Evolutionary conservation across 2,888 invertebrate genomes (phyloP).

Genomic region (Trypoxylon attenuatum): DNA sequence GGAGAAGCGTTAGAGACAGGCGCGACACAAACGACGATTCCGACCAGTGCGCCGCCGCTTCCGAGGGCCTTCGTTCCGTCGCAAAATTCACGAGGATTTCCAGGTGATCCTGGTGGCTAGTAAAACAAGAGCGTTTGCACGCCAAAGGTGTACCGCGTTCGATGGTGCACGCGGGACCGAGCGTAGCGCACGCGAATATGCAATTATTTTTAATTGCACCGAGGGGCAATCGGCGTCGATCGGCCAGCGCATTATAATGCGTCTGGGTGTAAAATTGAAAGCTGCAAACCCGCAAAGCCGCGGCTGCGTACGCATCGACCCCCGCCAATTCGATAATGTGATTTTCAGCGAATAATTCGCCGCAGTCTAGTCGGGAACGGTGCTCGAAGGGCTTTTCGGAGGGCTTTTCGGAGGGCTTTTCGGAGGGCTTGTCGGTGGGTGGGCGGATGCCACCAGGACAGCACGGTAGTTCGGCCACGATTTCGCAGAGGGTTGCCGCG

Average conservation of each 20-base stretch:
- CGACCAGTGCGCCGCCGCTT: too few species aligned
- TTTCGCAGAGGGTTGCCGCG: slow-evolving; percentile 12
- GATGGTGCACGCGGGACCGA: neutral
- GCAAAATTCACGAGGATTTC: too few species aligned
- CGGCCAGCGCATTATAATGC: slow-evolving; percentile 55
- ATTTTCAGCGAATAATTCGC: slow-evolving; percentile 54
- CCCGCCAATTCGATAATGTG: slow-evolving; percentile 44
- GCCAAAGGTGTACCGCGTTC: too few species aligned
- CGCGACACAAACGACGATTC: too few species aligned
- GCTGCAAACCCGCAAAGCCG: slow-evolving; percentile 34
- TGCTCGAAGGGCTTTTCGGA: neutral
- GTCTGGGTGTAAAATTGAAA: slow-evolving; percentile 57
- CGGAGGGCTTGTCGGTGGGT: slow-evolving; percentile 13
- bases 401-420: slow-evolving; percentile 2
- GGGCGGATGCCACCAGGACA: neutral
- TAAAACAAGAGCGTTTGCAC: too few species aligned
- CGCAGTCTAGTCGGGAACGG: neutral
- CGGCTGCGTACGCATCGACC: neutral
- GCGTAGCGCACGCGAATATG: slow-evolving; percentile 41
- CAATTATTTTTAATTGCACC: slow-evolving; percentile 57
- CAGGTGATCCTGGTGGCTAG: too few species aligned
- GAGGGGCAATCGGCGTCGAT: slow-evolving; percentile 34
- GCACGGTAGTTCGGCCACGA: slow-evolving; percentile 12
- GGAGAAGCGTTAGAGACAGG: too few species aligned
- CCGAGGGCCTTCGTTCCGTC: too few species aligned